Conservation (phyloP, 2,888 invertebrate genomes). For the Andrena flavipes region DNA sequence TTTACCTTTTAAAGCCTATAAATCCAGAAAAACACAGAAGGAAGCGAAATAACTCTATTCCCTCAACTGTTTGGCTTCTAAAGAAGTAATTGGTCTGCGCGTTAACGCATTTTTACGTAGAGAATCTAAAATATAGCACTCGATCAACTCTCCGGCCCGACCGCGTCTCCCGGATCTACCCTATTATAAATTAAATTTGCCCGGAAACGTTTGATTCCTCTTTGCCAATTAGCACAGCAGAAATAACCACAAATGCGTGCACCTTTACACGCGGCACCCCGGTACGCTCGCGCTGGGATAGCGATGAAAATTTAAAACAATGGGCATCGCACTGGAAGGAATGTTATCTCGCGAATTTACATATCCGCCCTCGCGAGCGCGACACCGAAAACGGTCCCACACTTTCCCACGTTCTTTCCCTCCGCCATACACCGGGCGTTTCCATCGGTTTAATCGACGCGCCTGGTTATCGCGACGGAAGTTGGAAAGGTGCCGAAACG, state of each 20-base stretch:
- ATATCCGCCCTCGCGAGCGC: slow-evolving; percentile 39
- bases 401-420: slow-evolving; percentile 55
- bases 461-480: slow-evolving; percentile 53
- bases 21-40: no score
- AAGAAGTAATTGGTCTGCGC: no score
- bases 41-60: no score
- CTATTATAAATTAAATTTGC: no score
- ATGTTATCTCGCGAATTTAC: slow-evolving; percentile 55
- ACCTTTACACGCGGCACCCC: not conserved
- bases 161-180: no score
- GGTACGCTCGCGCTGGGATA: slow-evolving; percentile 13
- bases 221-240: not conserved
- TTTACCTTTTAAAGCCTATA: no score
- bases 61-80: no score
- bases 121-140: no score
- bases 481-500: slow-evolving; percentile 52
- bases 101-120: no score
- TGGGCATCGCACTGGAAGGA: slow-evolving; percentile 26
- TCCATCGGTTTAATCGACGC: slow-evolving; percentile 38
- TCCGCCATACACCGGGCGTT: slow-evolving; percentile 13
- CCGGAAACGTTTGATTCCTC: no score
- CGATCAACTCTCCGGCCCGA: no score
- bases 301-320: slow-evolving; percentile 47
- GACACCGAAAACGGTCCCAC: slow-evolving; percentile 18
- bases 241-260: not conserved